These are phyloP conservation scores for Murina feae DNA, from an alignment of 2,113 vertebrate genomes.

Conservation along the genomic window DNA sequence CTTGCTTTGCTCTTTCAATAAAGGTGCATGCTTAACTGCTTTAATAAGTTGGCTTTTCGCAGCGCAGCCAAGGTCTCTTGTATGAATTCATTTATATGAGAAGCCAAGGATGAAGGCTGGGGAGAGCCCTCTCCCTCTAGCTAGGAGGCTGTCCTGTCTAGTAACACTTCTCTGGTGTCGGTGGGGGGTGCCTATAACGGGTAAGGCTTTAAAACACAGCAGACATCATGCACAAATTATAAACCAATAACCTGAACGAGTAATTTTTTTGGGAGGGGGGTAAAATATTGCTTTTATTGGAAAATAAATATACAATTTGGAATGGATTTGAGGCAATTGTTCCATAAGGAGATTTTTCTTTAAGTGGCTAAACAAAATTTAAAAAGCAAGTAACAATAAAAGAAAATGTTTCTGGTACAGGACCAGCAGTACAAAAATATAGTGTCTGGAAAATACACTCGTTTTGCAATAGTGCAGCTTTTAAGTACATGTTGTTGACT, in stretches of 20 bases:
- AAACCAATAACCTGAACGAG: not conserved
- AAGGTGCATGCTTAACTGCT: too few relatives aligned
- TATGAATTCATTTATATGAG: too few relatives aligned
- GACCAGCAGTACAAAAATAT: constrained; percentile 96
- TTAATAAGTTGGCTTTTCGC: too few relatives aligned
- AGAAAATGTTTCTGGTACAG: constrained; percentile 84
- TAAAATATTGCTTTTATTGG: constrained; percentile 99
- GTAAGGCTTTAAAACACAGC: not conserved
- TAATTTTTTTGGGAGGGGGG: constrained; percentile 61
- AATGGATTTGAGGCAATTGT: constrained; percentile 99
- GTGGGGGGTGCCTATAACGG: too few relatives aligned
- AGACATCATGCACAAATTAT: not conserved
- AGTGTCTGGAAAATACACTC: constrained; percentile 84
- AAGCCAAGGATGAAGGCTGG: too few relatives aligned
- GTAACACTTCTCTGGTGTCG: too few relatives aligned
- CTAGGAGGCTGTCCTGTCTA: too few relatives aligned
- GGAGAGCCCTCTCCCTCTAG: too few relatives aligned
- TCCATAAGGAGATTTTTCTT: constrained; percentile 64
- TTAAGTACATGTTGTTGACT: too few relatives aligned
- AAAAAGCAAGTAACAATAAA: constrained; percentile 98
- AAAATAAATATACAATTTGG: constrained; percentile 99
- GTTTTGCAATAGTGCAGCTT: too few relatives aligned
- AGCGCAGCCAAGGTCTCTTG: too few relatives aligned
- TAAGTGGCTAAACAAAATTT: constrained; percentile 69
- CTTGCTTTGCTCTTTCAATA: too few relatives aligned